Conservation (phyloP, 2,113 vertebrate genomes). For the Semnornis frantzii region DNA sequence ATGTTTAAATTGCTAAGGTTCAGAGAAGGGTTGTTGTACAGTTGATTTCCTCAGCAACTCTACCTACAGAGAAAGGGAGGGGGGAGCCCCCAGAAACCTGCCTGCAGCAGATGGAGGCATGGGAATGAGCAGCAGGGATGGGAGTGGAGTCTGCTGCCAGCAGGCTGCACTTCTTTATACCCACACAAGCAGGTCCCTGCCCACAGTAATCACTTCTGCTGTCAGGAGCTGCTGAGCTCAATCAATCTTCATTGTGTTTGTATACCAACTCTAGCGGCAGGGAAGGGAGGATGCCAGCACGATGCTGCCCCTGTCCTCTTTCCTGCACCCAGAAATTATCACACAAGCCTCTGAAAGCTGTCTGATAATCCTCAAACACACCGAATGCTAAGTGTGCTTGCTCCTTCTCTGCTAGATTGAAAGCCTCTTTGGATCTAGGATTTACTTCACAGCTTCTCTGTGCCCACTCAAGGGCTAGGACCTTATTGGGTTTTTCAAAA, state of each 20-base stretch:
- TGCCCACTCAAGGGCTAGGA: not conserved
- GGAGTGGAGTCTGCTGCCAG: not conserved
- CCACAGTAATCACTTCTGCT: conserved; percentile 24
- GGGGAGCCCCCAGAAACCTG: not conserved
- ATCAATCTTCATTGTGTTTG: not conserved
- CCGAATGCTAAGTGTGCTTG: not conserved
- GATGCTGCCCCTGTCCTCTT: not conserved
- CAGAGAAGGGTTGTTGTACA: not conserved
- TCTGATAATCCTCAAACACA: not conserved
- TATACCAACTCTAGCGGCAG: not conserved
- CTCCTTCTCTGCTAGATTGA: not conserved
- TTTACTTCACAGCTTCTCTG: not conserved
- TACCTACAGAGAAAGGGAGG: not conserved
- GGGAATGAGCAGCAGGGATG: conserved; percentile 19
- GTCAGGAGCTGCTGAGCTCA: not conserved
- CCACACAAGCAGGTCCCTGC: conserved; percentile 29
- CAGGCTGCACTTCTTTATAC: conserved; percentile 30
- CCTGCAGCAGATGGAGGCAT: conserved; percentile 47
- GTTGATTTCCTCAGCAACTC: not conserved
- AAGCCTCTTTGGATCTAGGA: not conserved
- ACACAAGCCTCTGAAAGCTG: not conserved
- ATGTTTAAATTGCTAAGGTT: not conserved
- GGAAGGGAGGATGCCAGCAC: not conserved
- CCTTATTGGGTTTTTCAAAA: not conserved
- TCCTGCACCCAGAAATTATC: not conserved